phyloP scores from a whole-genome alignment of 2,888 invertebrate species.

The Xestia ashworthii region DNA sequence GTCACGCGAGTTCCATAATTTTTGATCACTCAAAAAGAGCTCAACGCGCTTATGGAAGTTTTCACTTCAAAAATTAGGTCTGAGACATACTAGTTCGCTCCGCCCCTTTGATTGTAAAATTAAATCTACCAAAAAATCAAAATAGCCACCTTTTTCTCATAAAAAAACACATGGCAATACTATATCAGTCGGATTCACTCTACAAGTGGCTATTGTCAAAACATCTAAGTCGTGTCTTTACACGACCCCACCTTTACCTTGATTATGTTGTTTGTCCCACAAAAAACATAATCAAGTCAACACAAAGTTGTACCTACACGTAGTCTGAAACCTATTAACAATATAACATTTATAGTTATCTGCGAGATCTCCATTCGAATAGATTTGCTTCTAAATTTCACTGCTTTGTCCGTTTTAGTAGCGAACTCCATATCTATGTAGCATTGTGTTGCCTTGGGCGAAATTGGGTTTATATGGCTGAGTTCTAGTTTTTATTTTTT shows the following conservation, averaged over 20 bases:
- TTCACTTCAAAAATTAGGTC: background rate
- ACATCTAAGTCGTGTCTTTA: conserved; percentile 4
- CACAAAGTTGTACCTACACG: conserved; percentile 43
- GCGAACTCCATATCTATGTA: conserved; percentile 72
- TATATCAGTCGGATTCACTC: conserved; percentile 1
- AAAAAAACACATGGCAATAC: background rate
- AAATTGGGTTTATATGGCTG: conserved; percentile 8
- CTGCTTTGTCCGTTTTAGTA: conserved; percentile 76
- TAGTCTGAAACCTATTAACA: conserved; percentile 72
- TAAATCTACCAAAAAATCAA: background rate
- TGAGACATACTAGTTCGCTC: background rate
- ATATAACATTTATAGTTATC: conserved; percentile 76
- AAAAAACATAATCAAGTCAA: conserved; percentile 33
- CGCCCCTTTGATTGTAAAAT: too few species aligned
- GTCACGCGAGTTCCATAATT: too few species aligned
- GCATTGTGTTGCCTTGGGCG: conserved; percentile 40
- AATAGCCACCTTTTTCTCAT: conserved; percentile 4
- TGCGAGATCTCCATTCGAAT: conserved; percentile 72
- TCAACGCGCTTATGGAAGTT: too few species aligned
- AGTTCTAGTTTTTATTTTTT: conserved; percentile 8
- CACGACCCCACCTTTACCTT: too few species aligned
- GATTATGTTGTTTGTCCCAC: conserved; percentile 16
- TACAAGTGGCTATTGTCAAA: conserved; percentile 24
- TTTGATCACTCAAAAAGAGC: too few species aligned
- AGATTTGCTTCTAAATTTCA: conserved; percentile 76